phyloP scores from a whole-genome alignment of 1,140 invertebrate species.

The Plodia interpunctella region DNA sequence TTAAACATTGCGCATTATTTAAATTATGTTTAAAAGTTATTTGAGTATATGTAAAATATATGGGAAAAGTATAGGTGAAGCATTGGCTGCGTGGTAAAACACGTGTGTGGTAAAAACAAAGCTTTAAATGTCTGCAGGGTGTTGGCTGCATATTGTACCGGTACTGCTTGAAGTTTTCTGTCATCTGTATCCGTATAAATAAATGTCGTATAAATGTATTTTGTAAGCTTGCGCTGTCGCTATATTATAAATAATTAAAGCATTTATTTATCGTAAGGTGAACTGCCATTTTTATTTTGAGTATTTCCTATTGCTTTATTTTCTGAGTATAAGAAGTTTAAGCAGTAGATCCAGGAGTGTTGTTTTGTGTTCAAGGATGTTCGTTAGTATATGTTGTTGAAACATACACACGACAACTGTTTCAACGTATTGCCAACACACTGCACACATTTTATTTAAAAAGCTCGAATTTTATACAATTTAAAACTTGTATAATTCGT shows the following conservation, averaged over 20 bases:
- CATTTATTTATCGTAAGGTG: constrained; percentile 35
- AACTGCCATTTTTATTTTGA: constrained; percentile 25
- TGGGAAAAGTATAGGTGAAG: background rate
- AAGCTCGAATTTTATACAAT: background rate
- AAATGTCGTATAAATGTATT: constrained; percentile 40
- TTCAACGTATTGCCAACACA: constrained; percentile 62
- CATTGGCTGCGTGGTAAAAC: constrained; percentile 56
- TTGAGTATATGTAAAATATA: no score
- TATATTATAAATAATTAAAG: constrained; percentile 29
- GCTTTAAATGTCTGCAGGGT: constrained; percentile 75
- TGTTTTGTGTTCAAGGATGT: constrained; percentile 43
- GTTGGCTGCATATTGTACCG: constrained; percentile 59
- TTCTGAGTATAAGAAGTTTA: constrained; percentile 38
- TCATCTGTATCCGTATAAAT: constrained; percentile 26
- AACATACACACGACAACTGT: constrained; percentile 28
- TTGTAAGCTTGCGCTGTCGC: constrained; percentile 54
- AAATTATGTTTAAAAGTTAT: background rate
- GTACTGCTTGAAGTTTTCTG: constrained; percentile 38
- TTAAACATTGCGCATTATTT: background rate
- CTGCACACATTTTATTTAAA: constrained; percentile 54
- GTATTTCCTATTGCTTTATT: constrained; percentile 43
- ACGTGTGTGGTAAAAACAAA: constrained; percentile 20
- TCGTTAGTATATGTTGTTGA: constrained; percentile 23
- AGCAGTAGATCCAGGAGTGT: constrained; percentile 70
- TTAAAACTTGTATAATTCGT: constrained; percentile 23